Base-by-base conservation (phyloP, 1,140 invertebrate genomes). In the Papilio polytes region DNA sequence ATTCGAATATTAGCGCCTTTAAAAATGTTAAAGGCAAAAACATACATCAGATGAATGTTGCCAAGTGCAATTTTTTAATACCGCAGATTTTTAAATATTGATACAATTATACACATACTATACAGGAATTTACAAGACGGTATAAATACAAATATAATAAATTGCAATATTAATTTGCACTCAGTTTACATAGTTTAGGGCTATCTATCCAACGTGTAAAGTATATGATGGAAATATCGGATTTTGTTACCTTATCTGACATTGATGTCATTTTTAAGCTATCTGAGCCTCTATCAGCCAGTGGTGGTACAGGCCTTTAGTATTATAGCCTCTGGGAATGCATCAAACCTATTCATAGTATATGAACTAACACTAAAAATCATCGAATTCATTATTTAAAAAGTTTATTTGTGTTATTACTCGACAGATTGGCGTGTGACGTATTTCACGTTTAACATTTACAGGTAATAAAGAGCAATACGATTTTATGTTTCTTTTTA, bases 381-480 rank as follows among this genome's bases (percentile, higher is more conserved):
- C 8, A 56, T 56, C 18, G 9, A 12, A n/a, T 22, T 63, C 8
- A 63, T 63, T 63, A 26, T 2, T 13, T 26, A 63, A 26, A 36
- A 13, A 8, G 1, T 63, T 26, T 1, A 63, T 26, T 26, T 26
- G 20, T 3, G 20, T 63, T 63, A 56, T 26, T 31, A 63, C 26
- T 10, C 18, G 59, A 31, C 59, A 9, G 20, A 63, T 63, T 63
- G 4, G 10, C 26, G 20, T 22, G 20, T 63, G 59, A 26, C 4
- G 20, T 63, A 63, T 63, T 63, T 63, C 22, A 63, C 56, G 20
- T 26, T 26, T 63, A 63, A 63, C 59, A 63, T 63, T 63, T 63
- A 63, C 59, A 26, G 59, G 20, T 63, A 26, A 63, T 63, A 63
- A 63, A 63, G 59, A 26, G 59, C 59, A 26, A 63, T 26, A 63